Evolutionary conservation across 2,113 vertebrate genomes (phyloP), one percentile per base, ranked within the genome.

Genomic region (Gnathonemus echidnorhynchus): DNA sequence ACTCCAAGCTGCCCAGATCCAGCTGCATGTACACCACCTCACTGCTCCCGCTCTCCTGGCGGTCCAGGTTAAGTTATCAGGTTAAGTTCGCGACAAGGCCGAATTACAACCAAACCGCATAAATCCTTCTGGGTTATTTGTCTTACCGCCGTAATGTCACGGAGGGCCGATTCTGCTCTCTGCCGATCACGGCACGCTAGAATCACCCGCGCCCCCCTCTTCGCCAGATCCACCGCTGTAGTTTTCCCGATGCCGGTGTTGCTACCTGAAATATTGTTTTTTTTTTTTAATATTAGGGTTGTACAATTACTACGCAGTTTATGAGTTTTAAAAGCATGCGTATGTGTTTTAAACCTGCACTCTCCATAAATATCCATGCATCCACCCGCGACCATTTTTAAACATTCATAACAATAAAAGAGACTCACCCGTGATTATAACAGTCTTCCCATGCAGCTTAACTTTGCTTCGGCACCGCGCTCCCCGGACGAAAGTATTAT

Each of bases 21-120:
- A 99, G 92, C 0, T 95, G 93, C 97, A 99, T 98, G 94, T 97
- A 98, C 58, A 93, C 91, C 89, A 99, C 96, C 90, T 97, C 94
- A 1, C 91, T 91, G 92, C 97, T 99, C 31, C 96, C 92, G 19
- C 94, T 96, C 62, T 96, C 94, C 96, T 97, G 91, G 42, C 70
- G 62, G 21, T 53, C 17, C 0, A 35, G 10, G 27, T n/a, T n/a
- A n/a, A n/a, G n/a, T n/a, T 52, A 17, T 19, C 5, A 39, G 35
- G 42, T 46, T 10, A 70, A 8, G 13, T 35, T 66, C 9, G 31
- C 45, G 10, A 19, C 2, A 48, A 58, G 21, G 35, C 7, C 11
- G 31, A 83, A 10, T 13, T 19, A 52, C 17, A 88, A 87, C 15
- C 46, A 89, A 24, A 39, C 49, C 21, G 0, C 15, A 8, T 80